Evolutionary conservation across 2,888 invertebrate genomes (phyloP).

Genomic region (Hyppa rectilinea): DNA sequence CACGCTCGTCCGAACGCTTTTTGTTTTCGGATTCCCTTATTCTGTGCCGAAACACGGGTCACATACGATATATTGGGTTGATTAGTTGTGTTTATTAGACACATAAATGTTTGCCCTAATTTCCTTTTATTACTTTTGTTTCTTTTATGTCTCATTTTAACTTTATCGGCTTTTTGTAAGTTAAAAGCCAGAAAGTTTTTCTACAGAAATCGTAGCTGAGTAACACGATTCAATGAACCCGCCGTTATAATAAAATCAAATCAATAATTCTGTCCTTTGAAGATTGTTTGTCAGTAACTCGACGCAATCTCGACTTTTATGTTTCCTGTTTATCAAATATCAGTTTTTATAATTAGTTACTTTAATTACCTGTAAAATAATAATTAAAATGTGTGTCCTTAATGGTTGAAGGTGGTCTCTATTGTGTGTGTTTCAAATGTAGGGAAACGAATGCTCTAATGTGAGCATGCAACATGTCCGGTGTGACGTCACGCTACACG

Average conservation of each 20-base stretch:
- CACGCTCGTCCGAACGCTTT: conserved; percentile 63
- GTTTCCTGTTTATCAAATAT: conserved; percentile 27
- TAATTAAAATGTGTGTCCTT: too few species aligned
- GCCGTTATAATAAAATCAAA: conserved; percentile 22
- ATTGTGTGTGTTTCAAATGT: conserved; percentile 11
- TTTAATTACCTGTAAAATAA: too few species aligned
- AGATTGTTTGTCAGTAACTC: conserved; percentile 23
- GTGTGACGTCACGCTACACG: conserved; percentile 30
- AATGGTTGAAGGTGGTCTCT: background rate
- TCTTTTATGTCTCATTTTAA: conserved; percentile 18
- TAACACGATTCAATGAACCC: conserved; percentile 29
- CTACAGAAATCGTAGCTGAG: conserved; percentile 7
- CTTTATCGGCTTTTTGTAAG: conserved; percentile 21
- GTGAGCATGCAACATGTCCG: conserved; percentile 37
- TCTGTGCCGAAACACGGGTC: conserved; percentile 55
- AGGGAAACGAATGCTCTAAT: too few species aligned
- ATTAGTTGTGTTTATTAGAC: conserved; percentile 57
- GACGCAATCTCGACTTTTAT: conserved; percentile 2
- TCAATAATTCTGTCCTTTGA: conserved; percentile 31
- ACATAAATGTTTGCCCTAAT: conserved; percentile 28
- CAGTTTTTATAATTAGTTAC: conserved; percentile 1
- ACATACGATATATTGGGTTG: conserved; percentile 56
- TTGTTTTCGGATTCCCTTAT: conserved; percentile 60
- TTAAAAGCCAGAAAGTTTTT: conserved; percentile 15
- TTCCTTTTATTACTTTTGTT: conserved; percentile 23